Evolutionary conservation across 2,888 invertebrate species (phyloP).

Genomic region (Parnassius orleans): DNA sequence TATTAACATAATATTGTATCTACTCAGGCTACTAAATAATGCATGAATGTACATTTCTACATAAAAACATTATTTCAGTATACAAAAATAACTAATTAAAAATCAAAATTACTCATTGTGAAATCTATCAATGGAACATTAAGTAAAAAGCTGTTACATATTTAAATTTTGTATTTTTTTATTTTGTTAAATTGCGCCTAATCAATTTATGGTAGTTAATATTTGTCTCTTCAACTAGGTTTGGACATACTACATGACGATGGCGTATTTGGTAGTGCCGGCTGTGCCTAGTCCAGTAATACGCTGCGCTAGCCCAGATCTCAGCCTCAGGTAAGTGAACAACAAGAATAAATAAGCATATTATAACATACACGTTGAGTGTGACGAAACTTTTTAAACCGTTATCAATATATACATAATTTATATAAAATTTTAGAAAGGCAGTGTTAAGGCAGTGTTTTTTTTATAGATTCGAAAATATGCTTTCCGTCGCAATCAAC

Average conservation of each 20-base stretch:
- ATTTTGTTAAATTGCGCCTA: too few species aligned
- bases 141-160: too few species aligned
- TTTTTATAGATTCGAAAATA: not conserved
- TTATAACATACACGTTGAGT: conserved; percentile 10
- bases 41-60: too few species aligned
- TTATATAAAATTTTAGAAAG: not conserved
- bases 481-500: conserved; percentile 11
- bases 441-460: conserved; percentile 1
- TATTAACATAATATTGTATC: too few species aligned
- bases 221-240: conserved; percentile 64
- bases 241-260: conserved; percentile 98
- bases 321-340: conserved; percentile 88
- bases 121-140: too few species aligned
- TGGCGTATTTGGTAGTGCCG: conserved; percentile 97
- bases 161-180: too few species aligned
- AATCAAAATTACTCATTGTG: too few species aligned
- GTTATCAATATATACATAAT: not conserved
- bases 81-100: too few species aligned
- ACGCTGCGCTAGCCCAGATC: conserved; percentile 95
- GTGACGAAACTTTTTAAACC: not conserved
- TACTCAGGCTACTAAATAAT: too few species aligned
- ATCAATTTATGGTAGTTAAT: too few species aligned
- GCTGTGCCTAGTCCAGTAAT: conserved; percentile 92
- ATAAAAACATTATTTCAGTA: too few species aligned
- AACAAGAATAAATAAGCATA: not conserved